Percentiles rank a stretch among this genome's conserved stretches.
Evolutionary conservation across 2,797 vertebrate genomes (phyloP).

Genomic region (Sus cebifrons): DNA sequence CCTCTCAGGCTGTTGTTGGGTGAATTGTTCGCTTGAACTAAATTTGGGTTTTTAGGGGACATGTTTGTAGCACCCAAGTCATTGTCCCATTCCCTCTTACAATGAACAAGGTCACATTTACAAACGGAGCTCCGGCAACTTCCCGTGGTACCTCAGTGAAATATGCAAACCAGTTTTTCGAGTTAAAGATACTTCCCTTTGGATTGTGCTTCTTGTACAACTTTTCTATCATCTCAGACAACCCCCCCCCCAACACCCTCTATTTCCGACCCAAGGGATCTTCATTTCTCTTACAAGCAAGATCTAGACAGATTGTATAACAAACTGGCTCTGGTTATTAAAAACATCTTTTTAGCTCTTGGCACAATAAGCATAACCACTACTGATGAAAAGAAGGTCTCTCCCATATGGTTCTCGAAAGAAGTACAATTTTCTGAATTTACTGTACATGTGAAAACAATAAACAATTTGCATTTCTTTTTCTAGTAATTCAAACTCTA

Average conservation of each 20-base stretch:
- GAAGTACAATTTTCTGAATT: constrained; percentile 80
- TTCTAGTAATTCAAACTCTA: constrained; percentile 78
- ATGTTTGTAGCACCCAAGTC: neutral
- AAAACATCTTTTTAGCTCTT: constrained; percentile 86
- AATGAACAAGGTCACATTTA: neutral
- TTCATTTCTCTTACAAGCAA: constrained; percentile 62
- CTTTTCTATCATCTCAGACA: constrained; percentile 67
- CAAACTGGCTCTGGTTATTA: constrained; percentile 81
- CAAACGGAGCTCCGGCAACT: neutral
- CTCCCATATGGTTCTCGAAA: constrained; percentile 83
- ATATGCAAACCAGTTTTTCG: constrained; percentile 17
- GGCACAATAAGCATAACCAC: constrained; percentile 83
- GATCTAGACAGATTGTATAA: constrained; percentile 79
- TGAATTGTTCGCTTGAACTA: constrained; percentile 15
- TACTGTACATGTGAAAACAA: constrained; percentile 86
- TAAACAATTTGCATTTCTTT: constrained; percentile 87
- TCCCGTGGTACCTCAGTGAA: neutral
- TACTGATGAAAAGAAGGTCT: constrained; percentile 84
- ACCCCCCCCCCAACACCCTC: neutral
- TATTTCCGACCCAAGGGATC: constrained; percentile 68
- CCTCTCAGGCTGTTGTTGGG: neutral
- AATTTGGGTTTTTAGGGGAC: neutral
- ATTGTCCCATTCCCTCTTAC: neutral
- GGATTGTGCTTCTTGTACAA: constrained; percentile 22
- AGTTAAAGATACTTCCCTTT: constrained; percentile 24